Base-by-base conservation (phyloP, 1,140 invertebrate genomes). In the Formica selysi region DNA sequence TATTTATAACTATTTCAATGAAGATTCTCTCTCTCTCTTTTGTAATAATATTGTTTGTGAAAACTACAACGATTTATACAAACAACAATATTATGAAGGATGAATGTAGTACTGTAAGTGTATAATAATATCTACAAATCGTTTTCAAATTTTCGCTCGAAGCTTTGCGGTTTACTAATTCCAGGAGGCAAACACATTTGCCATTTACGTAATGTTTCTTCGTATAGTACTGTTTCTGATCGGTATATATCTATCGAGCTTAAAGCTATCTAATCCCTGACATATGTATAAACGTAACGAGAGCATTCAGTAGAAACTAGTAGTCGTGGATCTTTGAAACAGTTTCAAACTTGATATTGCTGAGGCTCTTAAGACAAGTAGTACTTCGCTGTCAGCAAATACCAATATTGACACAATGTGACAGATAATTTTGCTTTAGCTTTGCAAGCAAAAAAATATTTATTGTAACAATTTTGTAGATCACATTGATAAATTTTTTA, bases 261-360 rank as follows among this genome's bases (percentile, higher is more conserved):
- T 81, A 41, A 79, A 80, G 44, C n/a, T 51, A 80, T 73, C 29
- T 67, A 73, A 59, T 81, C 51, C 13, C 57, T 73, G 26, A 73
- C 68, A 26, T 74, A 29, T 29, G 26, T 29, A 41, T 11, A 74
- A 36, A 80, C 22, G 16, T 32, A 70, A 36, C 22, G 78, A 83
- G 29, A 83, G 67, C 79, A 73, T 83, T 83, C 62, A 61, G 54
- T n/a, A 44, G 68, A 62, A 83, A 83, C 68, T 83, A 38, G 73
- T 83, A 83, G 79, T 61, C 36, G 16, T 44, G 38, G 61, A 19
- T 54, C 26, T 48, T 73, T 83, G 68, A 62, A 83, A 74, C 38
- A 44, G 54, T 74, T 61, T 73, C 8, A 7, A 74, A 83, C 26
- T 83, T 61, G 67, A 83, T 83, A 83, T 83, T 73, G 26, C 41